Percentiles rank a stretch among this genome's conserved stretches.
These are phyloP conservation scores for Chymomyza procnemis DNA, from an alignment of 2,888 invertebrate genomes.

Conservation along the genomic window DNA sequence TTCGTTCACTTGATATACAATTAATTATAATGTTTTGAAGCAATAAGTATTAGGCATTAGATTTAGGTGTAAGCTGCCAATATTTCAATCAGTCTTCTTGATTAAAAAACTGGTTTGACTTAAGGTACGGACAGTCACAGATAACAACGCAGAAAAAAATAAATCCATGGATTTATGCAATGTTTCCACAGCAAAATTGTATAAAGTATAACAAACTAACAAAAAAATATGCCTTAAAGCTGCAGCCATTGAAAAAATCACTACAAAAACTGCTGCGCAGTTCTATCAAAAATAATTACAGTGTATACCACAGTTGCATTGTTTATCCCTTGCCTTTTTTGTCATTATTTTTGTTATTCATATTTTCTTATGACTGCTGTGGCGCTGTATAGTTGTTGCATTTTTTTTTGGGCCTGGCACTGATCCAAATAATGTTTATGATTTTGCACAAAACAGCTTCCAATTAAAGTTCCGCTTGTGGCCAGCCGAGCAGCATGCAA, in stretches of 20 bases:
- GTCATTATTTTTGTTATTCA: constrained; percentile 19
- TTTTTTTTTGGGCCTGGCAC: constrained; percentile 24
- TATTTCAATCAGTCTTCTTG: not conserved
- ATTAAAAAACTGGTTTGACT: constrained; percentile 10
- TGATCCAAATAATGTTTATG: constrained; percentile 50
- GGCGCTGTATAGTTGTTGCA: not conserved
- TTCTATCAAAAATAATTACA: not conserved
- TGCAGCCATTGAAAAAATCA: too few species aligned
- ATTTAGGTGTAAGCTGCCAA: too few species aligned
- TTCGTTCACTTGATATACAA: too few species aligned
- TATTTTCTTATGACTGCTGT: constrained; percentile 8
- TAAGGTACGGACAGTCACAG: constrained; percentile 1
- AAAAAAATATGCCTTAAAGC: too few species aligned
- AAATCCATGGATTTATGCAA: too few species aligned
- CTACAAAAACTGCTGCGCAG: not conserved
- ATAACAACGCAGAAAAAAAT: too few species aligned
- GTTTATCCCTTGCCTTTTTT: constrained; percentile 1
- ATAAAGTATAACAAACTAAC: too few species aligned
- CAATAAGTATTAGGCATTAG: too few species aligned
- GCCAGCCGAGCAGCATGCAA: not conserved
- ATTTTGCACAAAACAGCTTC: constrained; percentile 35
- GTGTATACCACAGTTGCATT: not conserved
- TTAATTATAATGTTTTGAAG: too few species aligned
- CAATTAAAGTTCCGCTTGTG: constrained; percentile 37
- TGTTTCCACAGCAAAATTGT: too few species aligned